These are phyloP conservation scores for Notarius quadriscutis DNA, from an alignment of 2,113 vertebrate species.

Conservation along the genomic window DNA sequence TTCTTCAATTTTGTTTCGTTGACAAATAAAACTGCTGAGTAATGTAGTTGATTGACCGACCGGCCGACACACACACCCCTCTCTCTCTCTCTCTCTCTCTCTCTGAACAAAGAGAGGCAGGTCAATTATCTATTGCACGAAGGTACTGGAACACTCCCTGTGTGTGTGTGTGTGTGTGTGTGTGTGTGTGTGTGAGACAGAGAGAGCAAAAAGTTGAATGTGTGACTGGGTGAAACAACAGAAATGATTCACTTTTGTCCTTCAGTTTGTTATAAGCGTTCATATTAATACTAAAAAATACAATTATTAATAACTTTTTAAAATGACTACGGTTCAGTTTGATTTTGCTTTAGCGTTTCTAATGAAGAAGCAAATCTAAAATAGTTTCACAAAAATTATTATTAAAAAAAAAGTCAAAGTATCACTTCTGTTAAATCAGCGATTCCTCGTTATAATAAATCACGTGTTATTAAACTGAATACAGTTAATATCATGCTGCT, in stretches of 20 bases:
- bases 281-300: neutral
- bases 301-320: neutral
- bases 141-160: neutral
- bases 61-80: neutral
- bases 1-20: too few relatives aligned
- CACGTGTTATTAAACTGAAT: neutral
- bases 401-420: neutral
- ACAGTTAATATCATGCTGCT: neutral
- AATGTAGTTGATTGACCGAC: neutral
- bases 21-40: neutral
- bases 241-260: neutral
- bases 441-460: neutral
- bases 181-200: neutral
- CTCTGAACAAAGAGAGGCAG: neutral
- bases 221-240: neutral
- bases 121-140: neutral
- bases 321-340: neutral
- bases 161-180: accelerated
- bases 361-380: neutral
- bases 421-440: neutral
- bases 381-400: neutral
- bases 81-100: too few relatives aligned
- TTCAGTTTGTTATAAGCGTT: neutral
- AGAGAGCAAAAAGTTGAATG: neutral
- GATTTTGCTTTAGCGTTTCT: neutral